A percentile compares a stretch with the other conserved stretches of the same genome.
phyloP scores from a whole-genome alignment of 2,113 vertebrate genomes.

The Odontesthes bonariensis region DNA sequence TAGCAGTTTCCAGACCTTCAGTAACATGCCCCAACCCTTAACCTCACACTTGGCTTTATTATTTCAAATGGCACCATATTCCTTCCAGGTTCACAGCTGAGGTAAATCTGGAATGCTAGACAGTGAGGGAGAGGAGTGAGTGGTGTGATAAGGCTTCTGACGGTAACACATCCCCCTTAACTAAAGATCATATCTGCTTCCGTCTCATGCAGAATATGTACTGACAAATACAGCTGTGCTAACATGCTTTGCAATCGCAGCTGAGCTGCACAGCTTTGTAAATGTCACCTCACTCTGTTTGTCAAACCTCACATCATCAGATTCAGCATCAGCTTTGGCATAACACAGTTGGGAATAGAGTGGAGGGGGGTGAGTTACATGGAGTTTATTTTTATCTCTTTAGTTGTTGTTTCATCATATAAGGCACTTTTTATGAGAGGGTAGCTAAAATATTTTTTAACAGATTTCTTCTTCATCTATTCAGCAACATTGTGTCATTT shows the following conservation, averaged over 20 bases:
- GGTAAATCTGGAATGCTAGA: background rate
- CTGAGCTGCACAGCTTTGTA: conserved; percentile 11
- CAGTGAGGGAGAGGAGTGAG: background rate
- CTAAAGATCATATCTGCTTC: background rate
- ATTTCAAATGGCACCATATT: background rate
- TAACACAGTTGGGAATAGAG: background rate
- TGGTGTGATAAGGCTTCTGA: conserved; percentile 16
- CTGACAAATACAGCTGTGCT: conserved; percentile 46
- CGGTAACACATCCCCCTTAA: conserved; percentile 1
- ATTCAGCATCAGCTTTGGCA: conserved; percentile 26
- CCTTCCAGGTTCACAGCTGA: conserved; percentile 15
- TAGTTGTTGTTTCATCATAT: background rate
- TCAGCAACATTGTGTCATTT: background rate
- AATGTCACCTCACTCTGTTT: conserved; percentile 17
- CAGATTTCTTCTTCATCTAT: background rate
- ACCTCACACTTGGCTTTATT: background rate
- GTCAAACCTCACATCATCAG: background rate
- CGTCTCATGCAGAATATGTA: background rate
- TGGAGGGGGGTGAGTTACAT: background rate
- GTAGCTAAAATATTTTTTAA: background rate
- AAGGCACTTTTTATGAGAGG: conserved; percentile 14
- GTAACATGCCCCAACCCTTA: conserved; percentile 4
- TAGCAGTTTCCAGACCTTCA: background rate
- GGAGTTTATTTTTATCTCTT: background rate
- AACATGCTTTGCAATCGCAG: conserved; percentile 17